These are phyloP conservation scores for Acanthochromis polyacanthus DNA, from an alignment of 2,113 vertebrate genomes.

Conservation along the genomic window DNA sequence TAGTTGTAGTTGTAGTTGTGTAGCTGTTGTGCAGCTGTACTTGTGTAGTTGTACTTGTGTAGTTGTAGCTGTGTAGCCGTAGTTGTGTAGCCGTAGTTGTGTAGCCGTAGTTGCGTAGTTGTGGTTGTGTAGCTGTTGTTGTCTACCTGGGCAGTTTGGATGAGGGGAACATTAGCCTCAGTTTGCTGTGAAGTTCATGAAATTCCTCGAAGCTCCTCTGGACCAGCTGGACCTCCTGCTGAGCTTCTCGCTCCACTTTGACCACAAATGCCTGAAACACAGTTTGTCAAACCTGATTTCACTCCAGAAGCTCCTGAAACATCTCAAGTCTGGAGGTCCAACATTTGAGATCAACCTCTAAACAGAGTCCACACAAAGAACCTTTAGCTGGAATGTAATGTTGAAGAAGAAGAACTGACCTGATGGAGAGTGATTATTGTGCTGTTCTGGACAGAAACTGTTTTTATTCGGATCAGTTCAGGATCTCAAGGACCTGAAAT, in stretches of 20 bases:
- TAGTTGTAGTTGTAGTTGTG: too few relatives aligned
- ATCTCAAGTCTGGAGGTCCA: too few relatives aligned
- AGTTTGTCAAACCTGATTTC: neutral
- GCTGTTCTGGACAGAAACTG: too few relatives aligned
- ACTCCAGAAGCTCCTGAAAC: too few relatives aligned
- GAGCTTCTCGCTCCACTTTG: constrained; percentile 91
- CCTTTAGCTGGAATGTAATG: too few relatives aligned
- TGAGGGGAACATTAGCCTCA: constrained; percentile 93
- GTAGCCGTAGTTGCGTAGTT: neutral
- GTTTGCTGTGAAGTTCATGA: constrained; percentile 95
- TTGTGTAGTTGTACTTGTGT: neutral
- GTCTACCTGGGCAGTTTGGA: constrained; percentile 93
- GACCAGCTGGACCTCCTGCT: constrained; percentile 86
- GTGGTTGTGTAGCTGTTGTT: neutral
- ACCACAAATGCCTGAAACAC: constrained; percentile 89
- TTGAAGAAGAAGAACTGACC: too few relatives aligned
- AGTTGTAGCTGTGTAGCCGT: neutral
- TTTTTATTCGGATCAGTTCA: too few relatives aligned
- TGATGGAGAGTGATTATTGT: too few relatives aligned
- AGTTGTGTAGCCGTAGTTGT: too few relatives aligned
- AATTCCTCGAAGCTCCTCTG: constrained; percentile 97
- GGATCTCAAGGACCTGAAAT: too few relatives aligned
- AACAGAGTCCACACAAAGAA: too few relatives aligned
- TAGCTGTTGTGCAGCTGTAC: neutral
- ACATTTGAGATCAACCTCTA: too few relatives aligned